phyloP scores from a whole-genome alignment of 2,888 invertebrate species.

The Papilio protenor region DNA sequence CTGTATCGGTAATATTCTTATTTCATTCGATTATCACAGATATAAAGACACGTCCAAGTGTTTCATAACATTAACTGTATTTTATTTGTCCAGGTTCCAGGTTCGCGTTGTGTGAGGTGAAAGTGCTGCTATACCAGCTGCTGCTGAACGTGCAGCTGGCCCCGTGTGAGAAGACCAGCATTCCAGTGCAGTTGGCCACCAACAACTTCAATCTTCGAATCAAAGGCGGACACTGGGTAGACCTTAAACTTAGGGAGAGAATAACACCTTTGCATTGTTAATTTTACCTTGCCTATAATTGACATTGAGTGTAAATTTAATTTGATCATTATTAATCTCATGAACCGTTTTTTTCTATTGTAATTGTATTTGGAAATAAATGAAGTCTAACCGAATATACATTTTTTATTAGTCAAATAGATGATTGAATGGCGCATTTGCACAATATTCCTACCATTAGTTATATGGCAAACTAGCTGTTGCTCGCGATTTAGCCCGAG shows the following conservation, averaged over 20 bases:
- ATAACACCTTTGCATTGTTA: no score
- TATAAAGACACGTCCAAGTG: background rate
- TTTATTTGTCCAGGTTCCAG: slow-evolving; percentile 60
- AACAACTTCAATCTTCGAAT: slow-evolving; percentile 58
- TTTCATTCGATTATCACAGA: background rate
- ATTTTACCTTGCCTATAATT: no score
- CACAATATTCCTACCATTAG: no score
- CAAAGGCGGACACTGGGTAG: slow-evolving; percentile 66
- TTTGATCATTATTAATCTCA: no score
- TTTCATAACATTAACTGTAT: background rate
- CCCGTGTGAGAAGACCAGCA: slow-evolving; percentile 61
- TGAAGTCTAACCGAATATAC: no score
- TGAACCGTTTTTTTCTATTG: no score
- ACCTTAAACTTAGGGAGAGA: slow-evolving; percentile 49
- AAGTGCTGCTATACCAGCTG: slow-evolving; percentile 67
- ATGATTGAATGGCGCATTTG: no score
- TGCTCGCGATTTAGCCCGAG: no score
- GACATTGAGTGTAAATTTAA: no score
- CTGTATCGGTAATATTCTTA: slow-evolving; percentile 62
- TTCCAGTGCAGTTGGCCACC: slow-evolving; percentile 54
- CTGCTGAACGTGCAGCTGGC: slow-evolving; percentile 63
- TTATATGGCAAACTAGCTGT: no score
- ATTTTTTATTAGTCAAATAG: no score
- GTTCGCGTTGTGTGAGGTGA: slow-evolving; percentile 71
- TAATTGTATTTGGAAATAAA: no score